Evolutionary conservation across 2,888 invertebrate species (phyloP), one percentile per base, ranked within the genome.

Genomic region (Polydrusus pterygomalis): DNA sequence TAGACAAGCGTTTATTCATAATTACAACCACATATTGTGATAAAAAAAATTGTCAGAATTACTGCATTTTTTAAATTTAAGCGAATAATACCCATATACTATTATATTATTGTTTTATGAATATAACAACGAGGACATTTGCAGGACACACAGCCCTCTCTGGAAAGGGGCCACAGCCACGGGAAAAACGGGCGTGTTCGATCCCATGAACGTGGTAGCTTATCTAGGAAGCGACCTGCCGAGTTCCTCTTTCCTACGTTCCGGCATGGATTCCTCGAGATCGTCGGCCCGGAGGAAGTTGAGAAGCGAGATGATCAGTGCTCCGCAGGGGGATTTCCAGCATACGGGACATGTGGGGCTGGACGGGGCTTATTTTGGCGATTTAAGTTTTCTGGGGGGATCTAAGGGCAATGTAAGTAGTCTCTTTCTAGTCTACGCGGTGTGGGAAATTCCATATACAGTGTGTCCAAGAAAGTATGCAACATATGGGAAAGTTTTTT

Each of bases 341-440:
- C 99, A 99, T 86, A 99, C 97, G 0, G 87, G 93, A 0, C 99
- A 99, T 86, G 97, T 99, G 11, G 99, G 99, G 0, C 90, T 97
- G 54, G 99, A 99, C 87, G 99, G 99, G 0, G 97, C 97, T 34
- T 96, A 96, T 85, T 99, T 99, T 87, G 99, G 99, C 1, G 97
- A 99, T 87, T 93, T 99, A 54, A 91, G 93, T 65, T 92, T 93
- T 82, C 89, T 94, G 15, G 92, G 92, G 1, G 92, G 92, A 75
- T 91, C 89, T 58, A 87, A 87, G 81, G 86, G 85, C 63, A 87
- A 85, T 82, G 87, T 86, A 82, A 83, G 84, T 81, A 9, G 25
- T 3, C 25, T 25, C 5, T 25, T 25, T 25, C 25, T 25, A 3
- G 5, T 25, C 1, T 25, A 25, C 25, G 5, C 1, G 25, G 25